phyloP scores from a whole-genome alignment of 1,140 invertebrate genomes.

The Dendrolimus punctatus region DNA sequence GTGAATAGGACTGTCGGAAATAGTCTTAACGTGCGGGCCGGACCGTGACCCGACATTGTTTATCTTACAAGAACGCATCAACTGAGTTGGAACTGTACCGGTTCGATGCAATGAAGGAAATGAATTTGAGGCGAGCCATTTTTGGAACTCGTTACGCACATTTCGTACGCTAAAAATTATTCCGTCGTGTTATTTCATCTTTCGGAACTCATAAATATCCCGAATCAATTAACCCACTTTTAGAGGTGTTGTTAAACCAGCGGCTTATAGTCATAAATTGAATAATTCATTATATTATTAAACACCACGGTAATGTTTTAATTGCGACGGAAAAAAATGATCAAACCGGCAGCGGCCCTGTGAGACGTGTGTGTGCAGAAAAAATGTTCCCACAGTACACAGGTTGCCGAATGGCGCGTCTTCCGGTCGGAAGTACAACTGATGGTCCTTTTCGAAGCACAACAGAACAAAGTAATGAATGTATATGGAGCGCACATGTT shows the following conservation, averaged over 20 bases:
- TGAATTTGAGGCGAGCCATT: no score
- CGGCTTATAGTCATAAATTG: no score
- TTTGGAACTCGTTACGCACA: no score
- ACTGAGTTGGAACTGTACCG: no score
- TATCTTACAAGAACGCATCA: no score
- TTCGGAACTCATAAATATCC: no score
- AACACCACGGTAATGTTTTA: slow-evolving; percentile 9
- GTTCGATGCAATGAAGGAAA: no score
- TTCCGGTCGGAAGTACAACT: slow-evolving; percentile 65
- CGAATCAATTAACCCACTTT: no score
- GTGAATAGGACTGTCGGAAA: slow-evolving; percentile 27
- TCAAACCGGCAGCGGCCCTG: slow-evolving; percentile 25
- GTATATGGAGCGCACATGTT: slow-evolving; percentile 50
- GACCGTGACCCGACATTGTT: no score
- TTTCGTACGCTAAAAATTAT: no score
- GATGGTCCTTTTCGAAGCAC: slow-evolving; percentile 46
- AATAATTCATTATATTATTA: not conserved
- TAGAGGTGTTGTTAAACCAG: no score
- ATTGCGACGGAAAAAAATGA: not conserved
- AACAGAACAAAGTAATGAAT: slow-evolving; percentile 42
- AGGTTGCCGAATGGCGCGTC: slow-evolving; percentile 59
- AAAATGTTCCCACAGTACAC: slow-evolving; percentile 59
- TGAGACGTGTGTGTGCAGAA: slow-evolving; percentile 30
- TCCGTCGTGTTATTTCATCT: no score
- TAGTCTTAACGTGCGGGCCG: not conserved